Evolutionary conservation across 2,113 vertebrate species (phyloP).

Genomic region (Emydocephalus ijimae): DNA sequence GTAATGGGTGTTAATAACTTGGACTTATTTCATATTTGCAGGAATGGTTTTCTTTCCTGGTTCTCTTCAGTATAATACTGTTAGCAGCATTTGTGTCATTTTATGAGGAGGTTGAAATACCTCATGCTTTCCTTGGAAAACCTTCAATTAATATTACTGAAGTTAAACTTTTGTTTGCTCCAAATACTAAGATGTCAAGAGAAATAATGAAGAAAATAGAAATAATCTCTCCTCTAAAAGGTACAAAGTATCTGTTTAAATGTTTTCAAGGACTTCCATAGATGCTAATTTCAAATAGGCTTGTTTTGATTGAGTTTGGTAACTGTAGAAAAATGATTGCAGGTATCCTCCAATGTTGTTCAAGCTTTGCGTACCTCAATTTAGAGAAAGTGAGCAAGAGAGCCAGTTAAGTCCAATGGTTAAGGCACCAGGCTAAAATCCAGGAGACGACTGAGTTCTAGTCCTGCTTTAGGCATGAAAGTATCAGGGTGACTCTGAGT

Average conservation of each 20-base stretch:
- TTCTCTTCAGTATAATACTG: slow-evolving; percentile 56
- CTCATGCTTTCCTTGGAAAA: slow-evolving; percentile 26
- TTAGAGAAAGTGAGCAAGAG: background rate
- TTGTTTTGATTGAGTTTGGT: background rate
- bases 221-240: slow-evolving; percentile 34
- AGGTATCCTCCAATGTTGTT: background rate
- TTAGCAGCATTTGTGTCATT: accelerated
- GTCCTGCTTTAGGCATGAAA: background rate
- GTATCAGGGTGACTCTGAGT: too few species aligned
- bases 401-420: background rate
- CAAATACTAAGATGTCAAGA: slow-evolving; percentile 69
- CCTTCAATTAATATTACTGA: slow-evolving; percentile 8
- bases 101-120: accelerated
- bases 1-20: background rate
- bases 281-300: background rate
- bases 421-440: background rate
- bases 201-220: slow-evolving; percentile 80
- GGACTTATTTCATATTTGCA: slow-evolving; percentile 36
- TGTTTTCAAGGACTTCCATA: background rate
- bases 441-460: background rate
- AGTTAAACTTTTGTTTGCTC: slow-evolving; percentile 64
- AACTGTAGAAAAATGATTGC: background rate
- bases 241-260: slow-evolving; percentile 19
- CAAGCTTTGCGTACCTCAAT: accelerated
- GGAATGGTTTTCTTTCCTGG: slow-evolving; percentile 69